Percentiles rank a stretch among this genome's conserved stretches.
Evolutionary conservation across 2,797 vertebrate genomes (phyloP).

Genomic region (Sebastes ruberrimus): DNA sequence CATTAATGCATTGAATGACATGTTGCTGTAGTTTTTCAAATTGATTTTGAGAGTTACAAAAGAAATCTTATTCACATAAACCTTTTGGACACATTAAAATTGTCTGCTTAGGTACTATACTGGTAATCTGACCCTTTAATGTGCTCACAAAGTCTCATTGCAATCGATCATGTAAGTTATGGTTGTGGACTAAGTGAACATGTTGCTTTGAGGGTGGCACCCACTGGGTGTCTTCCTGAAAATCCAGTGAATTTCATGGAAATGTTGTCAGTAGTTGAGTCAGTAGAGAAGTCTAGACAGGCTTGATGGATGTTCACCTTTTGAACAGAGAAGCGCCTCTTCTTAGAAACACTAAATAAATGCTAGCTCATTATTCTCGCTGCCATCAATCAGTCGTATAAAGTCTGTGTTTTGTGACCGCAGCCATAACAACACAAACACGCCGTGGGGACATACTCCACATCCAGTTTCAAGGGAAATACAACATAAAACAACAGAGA

Average conservation of each 20-base stretch:
- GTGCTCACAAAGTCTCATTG: background rate
- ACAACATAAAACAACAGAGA: background rate
- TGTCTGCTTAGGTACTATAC: background rate
- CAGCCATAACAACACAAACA: background rate
- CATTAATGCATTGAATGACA: background rate
- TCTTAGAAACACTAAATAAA: constrained; percentile 19
- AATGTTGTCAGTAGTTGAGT: background rate
- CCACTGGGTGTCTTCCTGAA: background rate
- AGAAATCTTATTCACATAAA: background rate
- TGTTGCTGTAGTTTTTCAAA: background rate
- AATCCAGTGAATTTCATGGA: background rate
- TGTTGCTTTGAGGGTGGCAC: too few species aligned
- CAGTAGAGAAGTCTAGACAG: background rate
- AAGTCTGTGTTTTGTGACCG: constrained; percentile 9
- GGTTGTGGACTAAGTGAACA: background rate
- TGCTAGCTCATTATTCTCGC: background rate
- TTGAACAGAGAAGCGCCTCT: background rate
- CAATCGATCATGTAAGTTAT: background rate
- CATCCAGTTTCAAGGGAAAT: background rate
- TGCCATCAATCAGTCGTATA: background rate
- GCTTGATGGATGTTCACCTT: constrained; percentile 3
- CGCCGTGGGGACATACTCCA: too few species aligned
- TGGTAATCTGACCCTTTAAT: background rate
- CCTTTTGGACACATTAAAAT: background rate
- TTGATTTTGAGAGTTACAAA: background rate